These are phyloP conservation scores for Ophioninae sp. DNA, from an alignment of 2,888 invertebrate species.

Conservation along the genomic window DNA sequence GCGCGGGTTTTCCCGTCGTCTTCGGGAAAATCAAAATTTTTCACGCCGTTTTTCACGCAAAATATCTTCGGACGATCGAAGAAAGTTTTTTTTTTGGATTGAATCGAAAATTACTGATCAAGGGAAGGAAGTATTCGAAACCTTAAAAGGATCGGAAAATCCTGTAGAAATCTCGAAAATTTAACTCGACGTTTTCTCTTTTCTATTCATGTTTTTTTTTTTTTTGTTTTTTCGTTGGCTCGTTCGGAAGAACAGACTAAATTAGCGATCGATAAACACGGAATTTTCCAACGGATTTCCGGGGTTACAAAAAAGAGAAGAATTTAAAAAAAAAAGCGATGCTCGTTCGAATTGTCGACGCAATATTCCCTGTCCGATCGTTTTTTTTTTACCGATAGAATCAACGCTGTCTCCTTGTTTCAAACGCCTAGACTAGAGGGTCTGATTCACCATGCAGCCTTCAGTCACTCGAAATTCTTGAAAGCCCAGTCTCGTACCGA, in stretches of 20 bases:
- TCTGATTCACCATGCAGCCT: conserved; percentile 78
- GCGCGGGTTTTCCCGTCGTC: not conserved
- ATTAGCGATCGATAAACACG: not conserved
- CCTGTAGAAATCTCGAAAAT: no score
- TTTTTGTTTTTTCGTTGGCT: not conserved
- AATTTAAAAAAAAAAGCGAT: conserved; percentile 1
- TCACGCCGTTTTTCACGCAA: not conserved
- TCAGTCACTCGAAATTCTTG: conserved; percentile 68
- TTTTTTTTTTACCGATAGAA: conserved; percentile 28
- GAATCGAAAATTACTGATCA: no score
- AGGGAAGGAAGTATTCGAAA: no score
- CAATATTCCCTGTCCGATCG: conserved; percentile 47
- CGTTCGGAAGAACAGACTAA: not conserved
- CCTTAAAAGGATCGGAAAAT: no score
- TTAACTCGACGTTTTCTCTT: no score
- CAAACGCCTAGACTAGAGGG: conserved; percentile 69
- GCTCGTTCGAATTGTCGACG: conserved; percentile 65
- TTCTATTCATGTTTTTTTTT: not conserved
- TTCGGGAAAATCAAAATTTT: not conserved
- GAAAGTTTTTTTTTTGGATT: no score
- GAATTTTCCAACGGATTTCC: not conserved
- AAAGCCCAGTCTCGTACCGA: conserved; percentile 53
- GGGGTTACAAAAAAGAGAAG: no score
- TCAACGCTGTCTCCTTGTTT: conserved; percentile 23
- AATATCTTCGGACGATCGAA: no score